Evolutionary conservation across 2,888 invertebrate genomes (phyloP).

Genomic region (Metacarcinus magister): DNA sequence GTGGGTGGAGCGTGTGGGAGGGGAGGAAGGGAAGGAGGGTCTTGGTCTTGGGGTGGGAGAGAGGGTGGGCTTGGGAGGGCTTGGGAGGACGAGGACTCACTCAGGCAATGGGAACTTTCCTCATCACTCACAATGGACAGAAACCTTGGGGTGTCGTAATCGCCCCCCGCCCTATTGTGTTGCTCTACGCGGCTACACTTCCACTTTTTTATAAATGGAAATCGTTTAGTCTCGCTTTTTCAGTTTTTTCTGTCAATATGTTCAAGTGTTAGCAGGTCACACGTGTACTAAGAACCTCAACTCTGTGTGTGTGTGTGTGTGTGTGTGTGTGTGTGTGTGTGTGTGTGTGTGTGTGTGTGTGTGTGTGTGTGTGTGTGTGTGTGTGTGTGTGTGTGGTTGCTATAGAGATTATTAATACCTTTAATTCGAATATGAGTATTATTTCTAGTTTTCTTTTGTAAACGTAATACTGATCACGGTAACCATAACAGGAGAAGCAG

Average conservation of each 20-base stretch:
- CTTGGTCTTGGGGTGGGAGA: not conserved
- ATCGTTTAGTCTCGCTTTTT: not conserved
- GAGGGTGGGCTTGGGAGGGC: not conserved
- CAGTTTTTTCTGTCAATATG: not conserved
- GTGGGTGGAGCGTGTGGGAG: not conserved
- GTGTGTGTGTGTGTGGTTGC: too few species aligned
- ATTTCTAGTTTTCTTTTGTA: not conserved
- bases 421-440: not conserved
- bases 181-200: slow-evolving; percentile 29
- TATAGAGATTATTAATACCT: not conserved
- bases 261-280: not conserved
- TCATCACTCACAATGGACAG: slow-evolving; percentile 45
- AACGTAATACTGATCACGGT: not conserved
- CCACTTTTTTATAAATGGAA: not conserved
- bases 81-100: slow-evolving; percentile 48
- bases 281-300: not conserved
- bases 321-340: slow-evolving; percentile 28
- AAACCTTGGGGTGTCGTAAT: slow-evolving; percentile 13
- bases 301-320: not conserved
- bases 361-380: slow-evolving; percentile 28
- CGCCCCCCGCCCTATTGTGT: not conserved
- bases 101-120: slow-evolving; percentile 1
- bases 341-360: slow-evolving; percentile 33
- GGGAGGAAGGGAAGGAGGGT: not conserved
- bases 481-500: not conserved